Percentiles rank a stretch among this genome's conserved stretches.
These are phyloP conservation scores for Acrobasis repandana DNA, from an alignment of 2,888 invertebrate genomes.

Conservation along the genomic window DNA sequence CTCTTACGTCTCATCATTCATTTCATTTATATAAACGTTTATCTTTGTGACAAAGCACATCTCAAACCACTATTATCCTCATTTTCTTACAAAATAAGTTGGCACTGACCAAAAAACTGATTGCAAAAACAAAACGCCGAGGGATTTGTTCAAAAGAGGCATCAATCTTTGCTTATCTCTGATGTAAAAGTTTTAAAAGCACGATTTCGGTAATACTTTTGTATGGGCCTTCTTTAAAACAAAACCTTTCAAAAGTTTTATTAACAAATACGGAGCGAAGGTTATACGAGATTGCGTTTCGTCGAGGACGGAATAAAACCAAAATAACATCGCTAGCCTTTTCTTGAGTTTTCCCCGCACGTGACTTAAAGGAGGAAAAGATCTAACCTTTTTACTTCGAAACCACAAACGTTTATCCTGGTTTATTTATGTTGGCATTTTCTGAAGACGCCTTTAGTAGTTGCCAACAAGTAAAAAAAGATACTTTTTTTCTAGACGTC, in stretches of 20 bases:
- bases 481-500: too few species aligned
- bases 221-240: not conserved
- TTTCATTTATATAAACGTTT: not conserved
- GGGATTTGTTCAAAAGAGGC: not conserved
- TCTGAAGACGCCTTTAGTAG: not conserved
- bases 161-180: slow-evolving; percentile 10
- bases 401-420: slow-evolving; percentile 2
- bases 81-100: slow-evolving; percentile 7
- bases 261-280: not conserved
- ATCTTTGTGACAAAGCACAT: not conserved
- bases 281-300: not conserved
- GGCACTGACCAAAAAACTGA: not conserved
- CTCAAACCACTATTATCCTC: not conserved
- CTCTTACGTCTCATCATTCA: not conserved
- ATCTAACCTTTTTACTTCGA: slow-evolving; percentile 13
- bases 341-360: slow-evolving; percentile 28
- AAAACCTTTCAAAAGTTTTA: slow-evolving; percentile 5
- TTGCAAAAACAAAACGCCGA: not conserved
- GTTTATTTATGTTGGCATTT: slow-evolving; percentile 25
- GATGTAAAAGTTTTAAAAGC: slow-evolving; percentile 1
- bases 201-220: slow-evolving; percentile 9
- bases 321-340: slow-evolving; percentile 3
- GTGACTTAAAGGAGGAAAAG: slow-evolving; percentile 26
- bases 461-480: too few species aligned
- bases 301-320: not conserved